phyloP scores from a whole-genome alignment of 2,888 invertebrate species.

The Mesochorus sp. region DNA sequence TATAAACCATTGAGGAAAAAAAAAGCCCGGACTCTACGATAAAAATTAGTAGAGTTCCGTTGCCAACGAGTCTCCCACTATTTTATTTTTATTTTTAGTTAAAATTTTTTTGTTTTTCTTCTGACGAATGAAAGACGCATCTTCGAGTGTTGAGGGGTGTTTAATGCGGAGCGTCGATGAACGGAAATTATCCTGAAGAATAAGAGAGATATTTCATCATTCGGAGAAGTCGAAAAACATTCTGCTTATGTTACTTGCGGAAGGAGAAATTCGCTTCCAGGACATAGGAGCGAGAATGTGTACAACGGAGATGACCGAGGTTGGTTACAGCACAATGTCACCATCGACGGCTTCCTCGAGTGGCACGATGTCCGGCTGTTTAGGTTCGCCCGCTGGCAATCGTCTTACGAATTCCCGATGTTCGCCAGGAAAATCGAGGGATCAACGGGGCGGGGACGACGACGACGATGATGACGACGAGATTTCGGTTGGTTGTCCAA shows the following conservation, averaged over 20 bases:
- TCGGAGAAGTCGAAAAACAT: not conserved
- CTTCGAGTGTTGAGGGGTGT: not conserved
- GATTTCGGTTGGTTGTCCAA: conserved; percentile 91
- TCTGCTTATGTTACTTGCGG: conserved; percentile 57
- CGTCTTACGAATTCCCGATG: conserved; percentile 83
- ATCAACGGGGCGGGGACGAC: conserved; percentile 65
- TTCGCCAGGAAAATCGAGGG: conserved; percentile 78
- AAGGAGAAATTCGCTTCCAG: conserved; percentile 59
- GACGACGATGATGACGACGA: conserved; percentile 85
- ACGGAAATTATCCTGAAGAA: too few species aligned
- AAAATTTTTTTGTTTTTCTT: not conserved
- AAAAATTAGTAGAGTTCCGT: not conserved
- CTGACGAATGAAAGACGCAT: not conserved
- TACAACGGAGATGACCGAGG: conserved; percentile 81
- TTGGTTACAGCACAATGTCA: conserved; percentile 77
- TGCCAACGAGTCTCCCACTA: not conserved
- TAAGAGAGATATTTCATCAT: not conserved
- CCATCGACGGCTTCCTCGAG: conserved; percentile 78
- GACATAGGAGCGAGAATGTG: conserved; percentile 75
- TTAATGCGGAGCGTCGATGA: not conserved
- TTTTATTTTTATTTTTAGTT: not conserved
- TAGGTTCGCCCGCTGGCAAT: conserved; percentile 82
- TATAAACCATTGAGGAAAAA: not conserved
- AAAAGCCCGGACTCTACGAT: not conserved
- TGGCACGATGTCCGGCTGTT: conserved; percentile 74